Evolutionary conservation across 1,140 invertebrate species (phyloP), one percentile per base, ranked within the genome.

Genomic region (Cherax quadricarinatus): DNA sequence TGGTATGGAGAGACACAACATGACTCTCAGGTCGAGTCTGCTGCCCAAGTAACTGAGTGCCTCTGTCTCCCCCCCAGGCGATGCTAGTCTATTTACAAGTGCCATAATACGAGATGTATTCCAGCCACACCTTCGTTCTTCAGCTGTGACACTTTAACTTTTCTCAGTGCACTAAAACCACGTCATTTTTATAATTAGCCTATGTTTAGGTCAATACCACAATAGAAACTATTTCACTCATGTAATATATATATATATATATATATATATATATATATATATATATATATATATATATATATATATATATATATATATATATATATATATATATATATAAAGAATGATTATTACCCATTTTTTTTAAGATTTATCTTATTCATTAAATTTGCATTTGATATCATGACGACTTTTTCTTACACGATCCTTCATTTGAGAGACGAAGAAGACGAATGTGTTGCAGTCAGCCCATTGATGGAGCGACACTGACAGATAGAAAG

Each of bases 11-110:
- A 82, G 51, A 60, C 41, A 66, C 24, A 14, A 48, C 30, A 48
- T 41, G 57, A 66, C 30, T n/a, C 60, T 60, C 60, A 66, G 48
- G 79, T 62, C 24, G 60, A 70, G 62, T 70, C 12, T n/a, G 70
- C 30, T 30, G 30, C 9, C 57, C 41, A 30, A 57, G 53, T 57
- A 57, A 57, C 53, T 14, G 2, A 57, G 18, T n/a, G 48, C 79
- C 79, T 51, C 5, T 5, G 48, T 57, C 41, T 16, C 30, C 12
- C 6, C 30, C 30, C 12, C 6, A n/a, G 48, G 24, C 60, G 83
- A 70, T 85, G 60, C 83, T 85, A 85, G 83, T 85, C 83, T 85
- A 66, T 21, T 70, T 30, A 70, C 49, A n/a, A 41, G 70, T 85
- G 70, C 83, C 83, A 62, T 70, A 62, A 21, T 21, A 12, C 10